A percentile compares a stretch with the other conserved stretches of the same genome.
These are phyloP conservation scores for Phyllotreta cruciferae DNA, from an alignment of 2,888 invertebrate species.

Conservation along the genomic window DNA sequence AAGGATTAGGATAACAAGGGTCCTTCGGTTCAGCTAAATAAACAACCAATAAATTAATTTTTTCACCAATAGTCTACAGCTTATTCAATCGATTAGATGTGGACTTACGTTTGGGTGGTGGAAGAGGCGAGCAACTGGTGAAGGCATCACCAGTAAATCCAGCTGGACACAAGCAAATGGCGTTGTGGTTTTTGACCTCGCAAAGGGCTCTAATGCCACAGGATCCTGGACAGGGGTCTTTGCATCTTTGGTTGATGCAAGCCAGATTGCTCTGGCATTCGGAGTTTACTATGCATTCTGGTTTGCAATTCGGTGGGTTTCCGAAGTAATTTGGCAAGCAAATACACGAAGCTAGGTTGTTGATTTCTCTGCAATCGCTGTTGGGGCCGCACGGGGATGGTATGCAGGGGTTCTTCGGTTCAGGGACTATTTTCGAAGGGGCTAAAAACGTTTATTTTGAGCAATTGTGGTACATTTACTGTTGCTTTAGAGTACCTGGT, in stretches of 20 bases:
- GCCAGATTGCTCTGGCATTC: slow-evolving; percentile 79
- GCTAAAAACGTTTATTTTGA: slow-evolving; percentile 40
- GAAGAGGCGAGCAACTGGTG: slow-evolving; percentile 60
- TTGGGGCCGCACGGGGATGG: slow-evolving; percentile 60
- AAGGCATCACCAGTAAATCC: slow-evolving; percentile 80
- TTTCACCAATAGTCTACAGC: no score
- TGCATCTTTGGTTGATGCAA: slow-evolving; percentile 78
- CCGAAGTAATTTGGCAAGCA: slow-evolving; percentile 74
- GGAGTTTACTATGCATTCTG: slow-evolving; percentile 69
- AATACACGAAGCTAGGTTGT: slow-evolving; percentile 75
- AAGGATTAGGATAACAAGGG: slow-evolving; percentile 73
- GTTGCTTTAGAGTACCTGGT: no score
- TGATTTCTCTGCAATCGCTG: slow-evolving; percentile 69
- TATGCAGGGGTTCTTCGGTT: slow-evolving; percentile 53
- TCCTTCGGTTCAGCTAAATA: slow-evolving; percentile 59
- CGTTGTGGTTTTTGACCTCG: slow-evolving; percentile 75
- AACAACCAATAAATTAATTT: neutral
- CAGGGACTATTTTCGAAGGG: slow-evolving; percentile 36
- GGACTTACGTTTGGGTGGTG: slow-evolving; percentile 47
- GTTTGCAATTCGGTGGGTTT: slow-evolving; percentile 67
- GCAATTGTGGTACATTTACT: no score
- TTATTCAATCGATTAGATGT: no score
- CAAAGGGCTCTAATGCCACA: slow-evolving; percentile 80
- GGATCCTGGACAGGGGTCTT: slow-evolving; percentile 82
- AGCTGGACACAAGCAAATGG: slow-evolving; percentile 75